These are phyloP conservation scores for Oncorhynchus gorbuscha DNA, from an alignment of 2,113 vertebrate genomes.

Conservation along the genomic window DNA sequence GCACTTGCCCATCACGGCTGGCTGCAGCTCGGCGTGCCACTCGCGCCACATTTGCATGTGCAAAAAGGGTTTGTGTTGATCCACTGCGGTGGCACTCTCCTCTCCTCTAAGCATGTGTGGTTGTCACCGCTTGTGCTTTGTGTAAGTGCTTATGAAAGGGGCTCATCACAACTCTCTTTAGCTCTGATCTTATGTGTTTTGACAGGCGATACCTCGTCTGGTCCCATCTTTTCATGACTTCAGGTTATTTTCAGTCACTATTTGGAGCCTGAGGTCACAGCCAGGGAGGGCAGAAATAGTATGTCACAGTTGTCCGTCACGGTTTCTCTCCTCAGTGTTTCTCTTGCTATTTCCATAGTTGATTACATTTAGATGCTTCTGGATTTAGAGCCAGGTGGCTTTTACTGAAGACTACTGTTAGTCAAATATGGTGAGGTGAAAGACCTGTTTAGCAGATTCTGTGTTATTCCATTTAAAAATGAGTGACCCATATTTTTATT, in stretches of 20 bases:
- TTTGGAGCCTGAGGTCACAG: constrained; percentile 21
- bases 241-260: constrained; percentile 44
- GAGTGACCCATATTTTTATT: neutral
- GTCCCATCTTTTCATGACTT: constrained; percentile 20
- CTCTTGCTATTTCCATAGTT: constrained; percentile 64
- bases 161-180: constrained; percentile 24
- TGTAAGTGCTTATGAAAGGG: constrained; percentile 52
- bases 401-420: constrained; percentile 38
- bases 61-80: constrained; percentile 47
- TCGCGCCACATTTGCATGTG: constrained; percentile 63
- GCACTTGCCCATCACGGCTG: constrained; percentile 6
- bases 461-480: neutral
- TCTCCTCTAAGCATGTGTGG: constrained; percentile 28
- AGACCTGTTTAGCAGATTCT: constrained; percentile 1
- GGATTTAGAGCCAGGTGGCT: constrained; percentile 56
- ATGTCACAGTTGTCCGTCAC: constrained; percentile 51
- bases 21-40: constrained; percentile 43
- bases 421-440: constrained; percentile 1
- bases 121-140: constrained; percentile 47
- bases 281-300: constrained; percentile 32
- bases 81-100: constrained; percentile 5
- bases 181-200: neutral
- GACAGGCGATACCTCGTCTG: constrained; percentile 26
- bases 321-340: constrained; percentile 65
- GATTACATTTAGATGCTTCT: constrained; percentile 46